These are phyloP conservation scores for Passerculus sandwichensis DNA, from an alignment of 2,797 vertebrate genomes.

Conservation along the genomic window DNA sequence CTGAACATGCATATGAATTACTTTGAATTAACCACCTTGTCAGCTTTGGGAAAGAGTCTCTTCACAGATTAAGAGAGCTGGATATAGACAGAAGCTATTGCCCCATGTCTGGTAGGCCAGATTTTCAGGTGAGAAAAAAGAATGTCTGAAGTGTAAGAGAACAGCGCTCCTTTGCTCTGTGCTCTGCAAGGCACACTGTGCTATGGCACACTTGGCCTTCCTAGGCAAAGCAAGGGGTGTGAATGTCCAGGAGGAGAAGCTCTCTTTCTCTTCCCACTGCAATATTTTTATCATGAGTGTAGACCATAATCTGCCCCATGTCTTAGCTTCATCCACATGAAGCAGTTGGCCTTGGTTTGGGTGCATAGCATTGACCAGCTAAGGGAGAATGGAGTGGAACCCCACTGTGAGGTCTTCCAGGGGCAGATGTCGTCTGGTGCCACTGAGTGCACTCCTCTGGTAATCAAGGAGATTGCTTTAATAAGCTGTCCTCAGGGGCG, in stretches of 20 bases:
- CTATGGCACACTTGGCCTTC: not conserved
- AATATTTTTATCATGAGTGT: not conserved
- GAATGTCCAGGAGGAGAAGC: not conserved
- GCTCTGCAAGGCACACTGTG: not conserved
- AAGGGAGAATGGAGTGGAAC: not conserved
- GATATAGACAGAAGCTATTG: not conserved
- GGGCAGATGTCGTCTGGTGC: not conserved
- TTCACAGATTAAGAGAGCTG: not conserved
- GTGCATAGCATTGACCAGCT: not conserved
- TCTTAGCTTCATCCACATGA: not conserved
- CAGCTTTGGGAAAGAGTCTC: not conserved
- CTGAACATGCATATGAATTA: not conserved
- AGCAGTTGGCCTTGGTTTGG: not conserved
- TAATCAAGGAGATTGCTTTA: slow-evolving; percentile 13
- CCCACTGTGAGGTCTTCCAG: not conserved
- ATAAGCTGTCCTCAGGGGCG: not conserved
- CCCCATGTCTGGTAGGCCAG: not conserved
- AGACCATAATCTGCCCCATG: not conserved
- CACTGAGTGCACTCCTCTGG: not conserved
- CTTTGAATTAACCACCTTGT: not conserved
- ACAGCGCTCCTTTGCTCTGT: not conserved
- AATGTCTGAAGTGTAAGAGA: not conserved
- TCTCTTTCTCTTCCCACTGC: not conserved
- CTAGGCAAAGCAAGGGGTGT: not conserved
- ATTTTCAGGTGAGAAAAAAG: not conserved